Conservation (phyloP, 2,888 invertebrate species). For the Cyaniris semiargus region DNA sequence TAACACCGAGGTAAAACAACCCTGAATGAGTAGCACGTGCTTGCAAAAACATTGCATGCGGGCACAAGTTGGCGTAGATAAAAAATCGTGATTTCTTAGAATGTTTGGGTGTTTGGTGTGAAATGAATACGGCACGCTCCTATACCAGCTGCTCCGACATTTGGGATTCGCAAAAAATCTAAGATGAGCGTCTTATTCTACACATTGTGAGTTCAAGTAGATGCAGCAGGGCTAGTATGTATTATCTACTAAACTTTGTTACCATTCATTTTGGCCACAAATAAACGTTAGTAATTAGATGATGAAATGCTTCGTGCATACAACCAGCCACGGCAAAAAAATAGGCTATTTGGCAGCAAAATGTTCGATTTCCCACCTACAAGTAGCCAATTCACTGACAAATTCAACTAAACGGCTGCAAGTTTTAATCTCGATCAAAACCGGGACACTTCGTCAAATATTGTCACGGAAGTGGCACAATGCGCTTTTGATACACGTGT, state of each 20-base stretch:
- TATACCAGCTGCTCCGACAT: constrained; percentile 48
- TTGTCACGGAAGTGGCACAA: constrained; percentile 40
- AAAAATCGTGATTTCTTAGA: constrained; percentile 64
- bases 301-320: too few relatives aligned
- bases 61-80: constrained; percentile 72
- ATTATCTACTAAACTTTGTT: too few relatives aligned
- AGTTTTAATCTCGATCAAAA: neutral
- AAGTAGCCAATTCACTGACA: too few relatives aligned
- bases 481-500: constrained; percentile 29
- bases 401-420: neutral
- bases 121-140: constrained; percentile 54
- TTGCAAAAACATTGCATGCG: constrained; percentile 74
- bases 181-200: constrained; percentile 16
- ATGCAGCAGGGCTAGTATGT: too few relatives aligned
- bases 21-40: constrained; percentile 60
- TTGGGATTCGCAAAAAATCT: neutral
- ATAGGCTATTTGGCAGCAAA: too few relatives aligned
- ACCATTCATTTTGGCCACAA: too few relatives aligned
- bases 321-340: too few relatives aligned
- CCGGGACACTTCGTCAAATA: constrained; percentile 38
- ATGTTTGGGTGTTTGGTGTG: constrained; percentile 50
- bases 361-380: too few relatives aligned
- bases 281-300: too few relatives aligned
- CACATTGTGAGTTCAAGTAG: constrained; percentile 8
- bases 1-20: neutral